phyloP scores from a whole-genome alignment of 2,888 invertebrate genomes.

The Aporophyla lueneburgensis region DNA sequence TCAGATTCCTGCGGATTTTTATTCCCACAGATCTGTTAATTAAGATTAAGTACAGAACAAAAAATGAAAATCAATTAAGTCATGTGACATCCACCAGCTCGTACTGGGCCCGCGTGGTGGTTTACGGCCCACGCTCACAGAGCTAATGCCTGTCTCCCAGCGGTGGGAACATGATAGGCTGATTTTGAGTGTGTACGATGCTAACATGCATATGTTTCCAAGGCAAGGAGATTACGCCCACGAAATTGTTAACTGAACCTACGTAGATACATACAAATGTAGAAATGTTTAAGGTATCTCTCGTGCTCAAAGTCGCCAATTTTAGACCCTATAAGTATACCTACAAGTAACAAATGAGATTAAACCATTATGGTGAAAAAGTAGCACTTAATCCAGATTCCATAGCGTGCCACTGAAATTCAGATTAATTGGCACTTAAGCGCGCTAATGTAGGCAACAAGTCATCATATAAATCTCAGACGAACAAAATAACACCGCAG shows the following conservation, averaged over 20 bases:
- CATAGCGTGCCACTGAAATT: constrained; percentile 49
- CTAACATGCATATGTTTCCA: background rate
- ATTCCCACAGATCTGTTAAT: background rate
- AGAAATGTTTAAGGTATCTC: background rate
- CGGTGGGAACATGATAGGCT: too few species aligned
- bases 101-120: too few species aligned
- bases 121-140: too few species aligned
- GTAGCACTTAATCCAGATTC: constrained; percentile 32
- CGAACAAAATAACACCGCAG: constrained; percentile 35
- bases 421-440: constrained; percentile 51
- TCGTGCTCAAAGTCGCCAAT: background rate
- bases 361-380: constrained; percentile 10
- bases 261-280: background rate
- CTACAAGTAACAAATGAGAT: constrained; percentile 20
- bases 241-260: background rate
- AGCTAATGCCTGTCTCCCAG: too few species aligned
- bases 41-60: background rate
- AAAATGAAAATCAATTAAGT: background rate
- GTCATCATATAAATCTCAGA: constrained; percentile 32
- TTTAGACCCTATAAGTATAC: background rate
- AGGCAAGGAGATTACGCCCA: background rate
- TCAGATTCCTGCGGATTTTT: background rate
- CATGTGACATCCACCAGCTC: too few species aligned
- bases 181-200: background rate
- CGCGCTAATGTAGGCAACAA: constrained; percentile 43